Evolutionary conservation across 1,140 invertebrate genomes (phyloP).

Genomic region (Procambarus virginalis): DNA sequence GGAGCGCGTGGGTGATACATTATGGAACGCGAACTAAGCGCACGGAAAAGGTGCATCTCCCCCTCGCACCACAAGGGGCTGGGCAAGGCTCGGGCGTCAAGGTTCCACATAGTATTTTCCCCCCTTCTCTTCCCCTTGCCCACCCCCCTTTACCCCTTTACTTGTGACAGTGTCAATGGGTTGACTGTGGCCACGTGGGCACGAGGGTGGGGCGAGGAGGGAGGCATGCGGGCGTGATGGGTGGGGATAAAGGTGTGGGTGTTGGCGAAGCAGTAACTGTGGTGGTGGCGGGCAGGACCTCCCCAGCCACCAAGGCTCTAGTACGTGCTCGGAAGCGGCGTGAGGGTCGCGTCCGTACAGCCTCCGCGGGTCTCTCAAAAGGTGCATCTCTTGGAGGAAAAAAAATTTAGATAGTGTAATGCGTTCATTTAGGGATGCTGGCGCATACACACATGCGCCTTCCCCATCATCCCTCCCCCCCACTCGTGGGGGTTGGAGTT

Average conservation of each 20-base stretch:
- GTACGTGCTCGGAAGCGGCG: constrained; percentile 45
- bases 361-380: not conserved
- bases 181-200: not conserved
- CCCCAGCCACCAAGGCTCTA: constrained; percentile 25
- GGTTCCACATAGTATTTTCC: constrained; percentile 23
- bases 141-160: not conserved
- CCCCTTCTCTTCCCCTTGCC: not conserved
- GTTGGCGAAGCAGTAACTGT: constrained; percentile 12
- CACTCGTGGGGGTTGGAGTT: not conserved
- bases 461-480: no score
- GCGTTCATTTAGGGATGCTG: not conserved
- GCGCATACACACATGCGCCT: no score
- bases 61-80: constrained; percentile 25
- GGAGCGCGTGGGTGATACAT: not conserved
- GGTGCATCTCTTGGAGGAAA: not conserved
- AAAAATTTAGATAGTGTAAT: not conserved
- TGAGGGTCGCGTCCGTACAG: constrained; percentile 22
- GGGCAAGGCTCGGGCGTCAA: constrained; percentile 29
- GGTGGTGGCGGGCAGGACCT: constrained; percentile 2
- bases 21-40: constrained; percentile 11
- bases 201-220: not conserved
- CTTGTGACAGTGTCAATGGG: not conserved
- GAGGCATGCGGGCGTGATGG: not conserved
- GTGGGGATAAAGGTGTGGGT: not conserved
- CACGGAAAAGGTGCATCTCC: constrained; percentile 5